Conservation (phyloP, 2,113 vertebrate genomes). For the Siniperca chuatsi region DNA sequence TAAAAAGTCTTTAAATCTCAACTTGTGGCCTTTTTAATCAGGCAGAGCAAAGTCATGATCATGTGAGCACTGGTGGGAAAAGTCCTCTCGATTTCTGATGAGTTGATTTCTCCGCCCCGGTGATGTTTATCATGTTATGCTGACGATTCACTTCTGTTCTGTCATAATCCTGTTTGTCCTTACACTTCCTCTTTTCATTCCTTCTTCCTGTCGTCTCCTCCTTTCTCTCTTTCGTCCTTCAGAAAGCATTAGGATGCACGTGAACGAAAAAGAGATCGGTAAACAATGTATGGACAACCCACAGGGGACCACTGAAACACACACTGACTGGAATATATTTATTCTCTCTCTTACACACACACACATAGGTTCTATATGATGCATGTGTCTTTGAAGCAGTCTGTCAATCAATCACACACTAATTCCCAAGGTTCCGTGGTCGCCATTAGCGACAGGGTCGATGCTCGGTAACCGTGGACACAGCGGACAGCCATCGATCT, state of each 20-base stretch:
- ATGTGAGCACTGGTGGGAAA: not conserved
- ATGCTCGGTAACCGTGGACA: constrained; percentile 81
- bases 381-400: constrained; percentile 65
- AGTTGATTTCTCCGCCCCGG: not conserved
- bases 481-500: constrained; percentile 80
- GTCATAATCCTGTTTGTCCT: not conserved
- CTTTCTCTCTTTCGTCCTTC: constrained; percentile 38
- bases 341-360: constrained; percentile 17
- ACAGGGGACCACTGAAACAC: constrained; percentile 57
- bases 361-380: constrained; percentile 33
- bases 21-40: not conserved
- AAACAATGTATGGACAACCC: constrained; percentile 69
- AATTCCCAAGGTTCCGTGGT: constrained; percentile 81
- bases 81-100: not conserved
- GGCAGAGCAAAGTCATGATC: not conserved
- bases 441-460: constrained; percentile 81
- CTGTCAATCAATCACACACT: constrained; percentile 82
- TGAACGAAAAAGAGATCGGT: constrained; percentile 65
- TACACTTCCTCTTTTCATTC: not conserved
- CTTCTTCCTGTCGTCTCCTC: not conserved
- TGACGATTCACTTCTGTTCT: constrained; percentile 49
- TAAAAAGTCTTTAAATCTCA: not conserved
- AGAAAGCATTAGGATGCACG: constrained; percentile 65
- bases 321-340: constrained; percentile 48
- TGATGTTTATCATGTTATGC: constrained; percentile 15